Conservation (phyloP, 2,797 vertebrate genomes). For the Ctenosaura bakeri region DNA sequence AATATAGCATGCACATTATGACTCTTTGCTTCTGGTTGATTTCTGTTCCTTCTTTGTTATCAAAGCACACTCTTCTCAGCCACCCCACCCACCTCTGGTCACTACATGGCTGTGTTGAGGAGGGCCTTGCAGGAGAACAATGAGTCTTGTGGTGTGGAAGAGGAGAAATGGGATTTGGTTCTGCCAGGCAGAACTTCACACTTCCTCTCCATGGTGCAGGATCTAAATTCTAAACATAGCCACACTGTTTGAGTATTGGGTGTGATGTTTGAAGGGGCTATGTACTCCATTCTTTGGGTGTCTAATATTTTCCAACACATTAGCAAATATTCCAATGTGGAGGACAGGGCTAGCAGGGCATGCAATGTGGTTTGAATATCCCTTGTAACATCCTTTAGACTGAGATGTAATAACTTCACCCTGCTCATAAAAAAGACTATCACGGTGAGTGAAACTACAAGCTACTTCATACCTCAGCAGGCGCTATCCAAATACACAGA, state of each 20-base stretch:
- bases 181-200: too few species aligned
- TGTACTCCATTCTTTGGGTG: not conserved
- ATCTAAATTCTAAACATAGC: too few species aligned
- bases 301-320: not conserved
- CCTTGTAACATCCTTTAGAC: not conserved
- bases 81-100: too few species aligned
- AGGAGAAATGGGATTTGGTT: too few species aligned
- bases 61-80: too few species aligned
- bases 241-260: too few species aligned
- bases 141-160: too few species aligned
- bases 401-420: not conserved
- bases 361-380: not conserved
- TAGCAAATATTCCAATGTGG: not conserved
- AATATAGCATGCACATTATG: not conserved
- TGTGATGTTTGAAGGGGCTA: not conserved
- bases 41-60: conserved; percentile 7
- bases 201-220: too few species aligned
- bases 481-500: not conserved
- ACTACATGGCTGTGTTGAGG: too few species aligned
- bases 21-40: not conserved
- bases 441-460: not conserved
- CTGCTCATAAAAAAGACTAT: not conserved
- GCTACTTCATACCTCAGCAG: too few species aligned
- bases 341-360: not conserved
- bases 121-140: too few species aligned